Conservation (phyloP, 2,797 vertebrate genomes). For the Antennarius maculatus region DNA sequence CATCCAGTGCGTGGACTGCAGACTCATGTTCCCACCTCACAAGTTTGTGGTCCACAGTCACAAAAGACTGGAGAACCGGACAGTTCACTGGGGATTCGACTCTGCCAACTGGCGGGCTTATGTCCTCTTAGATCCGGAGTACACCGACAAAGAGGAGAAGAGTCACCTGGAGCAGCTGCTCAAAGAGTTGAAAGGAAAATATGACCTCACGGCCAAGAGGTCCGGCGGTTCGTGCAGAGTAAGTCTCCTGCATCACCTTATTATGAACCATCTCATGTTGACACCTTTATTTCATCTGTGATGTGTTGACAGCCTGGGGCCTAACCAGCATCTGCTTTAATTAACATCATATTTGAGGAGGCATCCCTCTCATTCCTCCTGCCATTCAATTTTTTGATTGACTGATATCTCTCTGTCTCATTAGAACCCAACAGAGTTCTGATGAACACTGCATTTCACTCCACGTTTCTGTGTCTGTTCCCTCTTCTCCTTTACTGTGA, state of each 20-base stretch:
- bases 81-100: constrained; percentile 98
- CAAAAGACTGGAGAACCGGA: constrained; percentile 94
- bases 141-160: constrained; percentile 90
- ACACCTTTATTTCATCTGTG: constrained; percentile 9
- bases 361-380: constrained; percentile 31
- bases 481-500: constrained; percentile 1
- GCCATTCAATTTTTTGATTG: constrained; percentile 35
- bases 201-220: constrained; percentile 82
- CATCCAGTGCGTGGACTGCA: constrained; percentile 96
- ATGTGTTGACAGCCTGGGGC: constrained; percentile 30
- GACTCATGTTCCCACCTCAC: constrained; percentile 93
- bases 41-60: constrained; percentile 98
- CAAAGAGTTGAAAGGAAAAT: constrained; percentile 94
- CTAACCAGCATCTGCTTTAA: constrained; percentile 27
- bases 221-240: constrained; percentile 78
- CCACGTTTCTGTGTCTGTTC: constrained; percentile 13
- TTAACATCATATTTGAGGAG: constrained; percentile 29
- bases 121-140: constrained; percentile 93
- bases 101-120: constrained; percentile 97
- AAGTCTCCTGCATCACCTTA: constrained; percentile 59
- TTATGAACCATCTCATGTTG: constrained; percentile 14
- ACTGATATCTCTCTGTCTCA: constrained; percentile 31
- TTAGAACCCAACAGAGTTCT: constrained; percentile 9
- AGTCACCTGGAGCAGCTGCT: constrained; percentile 87
- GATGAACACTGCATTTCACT: constrained; percentile 34